These are phyloP conservation scores for Gephyroberyx darwinii DNA, from an alignment of 2,797 vertebrate species.

Conservation along the genomic window DNA sequence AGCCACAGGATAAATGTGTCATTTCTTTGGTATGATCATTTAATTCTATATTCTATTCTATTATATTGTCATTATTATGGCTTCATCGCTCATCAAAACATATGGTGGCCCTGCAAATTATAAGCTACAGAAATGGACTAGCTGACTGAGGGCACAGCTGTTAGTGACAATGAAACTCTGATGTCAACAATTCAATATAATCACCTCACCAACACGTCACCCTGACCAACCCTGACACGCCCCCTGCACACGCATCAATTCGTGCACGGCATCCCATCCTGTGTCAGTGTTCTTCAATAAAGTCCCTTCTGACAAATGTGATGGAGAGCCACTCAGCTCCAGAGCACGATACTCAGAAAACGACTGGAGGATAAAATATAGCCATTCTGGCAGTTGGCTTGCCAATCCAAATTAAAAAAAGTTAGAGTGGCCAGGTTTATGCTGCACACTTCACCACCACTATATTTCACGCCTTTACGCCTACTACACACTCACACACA, in stretches of 20 bases:
- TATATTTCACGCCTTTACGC: conserved; percentile 72
- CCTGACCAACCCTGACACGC: neutral
- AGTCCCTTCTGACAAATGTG: conserved; percentile 75
- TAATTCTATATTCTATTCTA: neutral
- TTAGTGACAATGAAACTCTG: conserved; percentile 25
- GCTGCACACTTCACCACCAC: conserved; percentile 50
- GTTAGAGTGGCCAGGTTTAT: conserved; percentile 74
- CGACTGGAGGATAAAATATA: conserved; percentile 73
- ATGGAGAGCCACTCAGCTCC: conserved; percentile 80
- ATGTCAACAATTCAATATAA: conserved; percentile 48
- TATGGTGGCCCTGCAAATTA: neutral
- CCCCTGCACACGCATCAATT: neutral
- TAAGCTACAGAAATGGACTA: conserved; percentile 1
- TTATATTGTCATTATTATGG: neutral
- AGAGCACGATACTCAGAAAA: conserved; percentile 74
- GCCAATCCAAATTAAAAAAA: conserved; percentile 83
- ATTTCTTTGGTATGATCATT: neutral
- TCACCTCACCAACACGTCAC: conserved; percentile 17
- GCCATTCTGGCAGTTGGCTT: conserved; percentile 68
- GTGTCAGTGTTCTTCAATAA: conserved; percentile 76
- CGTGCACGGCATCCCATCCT: conserved; percentile 53
- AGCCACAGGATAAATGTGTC: neutral
- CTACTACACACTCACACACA: conserved; percentile 25
- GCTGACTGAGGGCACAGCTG: conserved; percentile 4
- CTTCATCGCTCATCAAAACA: conserved; percentile 13